These are phyloP conservation scores for Podiceps cristatus DNA, from an alignment of 2,113 vertebrate species.

Conservation along the genomic window DNA sequence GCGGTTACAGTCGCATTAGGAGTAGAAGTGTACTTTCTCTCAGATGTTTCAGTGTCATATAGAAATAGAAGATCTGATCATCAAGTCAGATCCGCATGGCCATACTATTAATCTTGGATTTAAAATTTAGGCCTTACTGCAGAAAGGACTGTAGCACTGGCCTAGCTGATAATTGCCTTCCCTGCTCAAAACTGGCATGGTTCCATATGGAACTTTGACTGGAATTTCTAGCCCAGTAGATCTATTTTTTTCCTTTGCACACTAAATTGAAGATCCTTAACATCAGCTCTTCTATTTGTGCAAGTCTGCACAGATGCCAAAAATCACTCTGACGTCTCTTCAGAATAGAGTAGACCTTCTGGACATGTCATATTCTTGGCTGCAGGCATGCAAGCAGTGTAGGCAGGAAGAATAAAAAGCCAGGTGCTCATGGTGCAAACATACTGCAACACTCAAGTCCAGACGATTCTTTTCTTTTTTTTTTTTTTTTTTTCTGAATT, in stretches of 20 bases:
- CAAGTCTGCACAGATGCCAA: neutral
- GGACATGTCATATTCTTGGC: fast-evolving
- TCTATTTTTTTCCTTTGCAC: neutral
- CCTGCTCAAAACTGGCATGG: neutral
- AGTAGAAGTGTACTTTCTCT: neutral
- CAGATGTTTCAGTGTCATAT: neutral
- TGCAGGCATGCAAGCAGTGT: neutral
- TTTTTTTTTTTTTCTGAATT: neutral
- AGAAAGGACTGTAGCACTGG: neutral
- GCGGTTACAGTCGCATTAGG: neutral
- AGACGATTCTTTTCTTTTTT: neutral
- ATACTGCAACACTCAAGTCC: neutral
- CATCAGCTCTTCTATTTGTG: neutral
- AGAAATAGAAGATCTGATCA: neutral
- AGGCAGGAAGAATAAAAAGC: neutral
- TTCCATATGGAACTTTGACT: neutral
- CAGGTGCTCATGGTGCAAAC: neutral
- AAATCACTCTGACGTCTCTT: neutral
- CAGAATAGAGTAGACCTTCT: neutral
- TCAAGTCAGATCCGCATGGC: neutral
- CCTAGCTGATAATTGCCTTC: neutral
- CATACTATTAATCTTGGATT: neutral
- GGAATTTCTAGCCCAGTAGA: neutral
- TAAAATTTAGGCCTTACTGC: neutral
- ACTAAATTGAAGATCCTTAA: neutral